Percentiles rank a stretch among this genome's conserved stretches.
These are phyloP conservation scores for Sinotaia quadrata DNA, from an alignment of 2,888 invertebrate genomes.

Conservation along the genomic window DNA sequence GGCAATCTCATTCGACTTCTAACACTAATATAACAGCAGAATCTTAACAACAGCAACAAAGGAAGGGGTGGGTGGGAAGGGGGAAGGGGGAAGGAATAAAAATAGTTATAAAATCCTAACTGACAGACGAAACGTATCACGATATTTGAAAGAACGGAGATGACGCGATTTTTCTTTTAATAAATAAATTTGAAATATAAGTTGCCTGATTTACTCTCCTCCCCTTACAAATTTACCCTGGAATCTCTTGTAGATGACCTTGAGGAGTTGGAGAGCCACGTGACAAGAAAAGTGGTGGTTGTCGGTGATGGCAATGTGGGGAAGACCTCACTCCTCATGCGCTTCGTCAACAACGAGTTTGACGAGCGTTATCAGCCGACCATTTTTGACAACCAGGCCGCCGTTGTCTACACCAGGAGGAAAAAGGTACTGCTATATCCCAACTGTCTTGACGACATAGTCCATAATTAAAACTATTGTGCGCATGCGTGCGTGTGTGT, in stretches of 20 bases:
- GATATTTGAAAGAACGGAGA: too few species aligned
- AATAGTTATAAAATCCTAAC: background rate
- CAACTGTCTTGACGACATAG: too few species aligned
- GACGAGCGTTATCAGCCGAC: constrained; percentile 25
- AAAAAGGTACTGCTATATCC: constrained; percentile 23
- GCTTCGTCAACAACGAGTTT: constrained; percentile 27
- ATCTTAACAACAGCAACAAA: too few species aligned
- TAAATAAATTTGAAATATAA: too few species aligned
- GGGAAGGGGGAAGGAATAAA: background rate
- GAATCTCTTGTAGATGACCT: constrained; percentile 14
- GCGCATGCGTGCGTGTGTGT: background rate
- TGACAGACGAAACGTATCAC: too few species aligned
- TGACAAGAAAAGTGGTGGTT: constrained; percentile 26
- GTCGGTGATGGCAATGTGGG: constrained; percentile 29
- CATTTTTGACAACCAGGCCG: constrained; percentile 28
- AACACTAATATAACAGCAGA: too few species aligned
- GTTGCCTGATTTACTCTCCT: too few species aligned
- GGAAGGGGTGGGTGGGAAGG: background rate
- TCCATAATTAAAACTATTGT: too few species aligned
- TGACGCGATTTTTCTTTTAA: too few species aligned
- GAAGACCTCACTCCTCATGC: constrained; percentile 26
- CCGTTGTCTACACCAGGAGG: constrained; percentile 1
- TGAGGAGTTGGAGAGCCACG: constrained; percentile 10
- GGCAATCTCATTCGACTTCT: too few species aligned
- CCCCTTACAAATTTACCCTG: background rate